Evolutionary conservation across 2,113 vertebrate species (phyloP).

Genomic region (Ammospiza caudacuta): DNA sequence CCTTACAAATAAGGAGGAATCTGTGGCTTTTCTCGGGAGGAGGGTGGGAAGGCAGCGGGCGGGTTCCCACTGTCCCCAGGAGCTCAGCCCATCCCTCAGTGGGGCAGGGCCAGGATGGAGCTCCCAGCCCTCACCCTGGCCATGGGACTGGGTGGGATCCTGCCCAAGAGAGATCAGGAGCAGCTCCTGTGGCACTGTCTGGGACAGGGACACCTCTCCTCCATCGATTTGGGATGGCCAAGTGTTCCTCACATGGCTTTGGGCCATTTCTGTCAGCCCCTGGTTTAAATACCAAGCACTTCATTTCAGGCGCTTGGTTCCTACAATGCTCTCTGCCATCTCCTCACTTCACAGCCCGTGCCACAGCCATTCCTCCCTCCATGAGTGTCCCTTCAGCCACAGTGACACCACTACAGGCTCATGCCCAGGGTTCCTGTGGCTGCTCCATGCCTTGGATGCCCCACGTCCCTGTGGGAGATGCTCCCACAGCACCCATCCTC

Average conservation of each 20-base stretch:
- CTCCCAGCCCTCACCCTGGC: not conserved
- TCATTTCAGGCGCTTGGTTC: not conserved
- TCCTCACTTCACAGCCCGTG: accelerated
- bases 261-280: not conserved
- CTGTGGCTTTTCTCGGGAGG: not conserved
- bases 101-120: accelerated
- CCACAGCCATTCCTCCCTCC: accelerated
- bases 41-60: not conserved
- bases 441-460: not conserved
- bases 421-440: not conserved
- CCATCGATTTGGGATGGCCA: accelerated
- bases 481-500: not conserved
- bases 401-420: not conserved
- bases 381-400: not conserved
- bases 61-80: not conserved
- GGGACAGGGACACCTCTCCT: not conserved
- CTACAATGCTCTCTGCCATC: not conserved
- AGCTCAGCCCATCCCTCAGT: accelerated
- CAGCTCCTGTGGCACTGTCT: not conserved
- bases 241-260: not conserved
- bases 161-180: not conserved
- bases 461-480: not conserved
- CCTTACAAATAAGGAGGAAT: constrained; percentile 49
- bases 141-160: not conserved
- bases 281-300: not conserved